A percentile compares a stretch with the other conserved stretches of the same genome.
Conservation (phyloP, 2,888 invertebrate species). For the Endomychus coccineus region DNA sequence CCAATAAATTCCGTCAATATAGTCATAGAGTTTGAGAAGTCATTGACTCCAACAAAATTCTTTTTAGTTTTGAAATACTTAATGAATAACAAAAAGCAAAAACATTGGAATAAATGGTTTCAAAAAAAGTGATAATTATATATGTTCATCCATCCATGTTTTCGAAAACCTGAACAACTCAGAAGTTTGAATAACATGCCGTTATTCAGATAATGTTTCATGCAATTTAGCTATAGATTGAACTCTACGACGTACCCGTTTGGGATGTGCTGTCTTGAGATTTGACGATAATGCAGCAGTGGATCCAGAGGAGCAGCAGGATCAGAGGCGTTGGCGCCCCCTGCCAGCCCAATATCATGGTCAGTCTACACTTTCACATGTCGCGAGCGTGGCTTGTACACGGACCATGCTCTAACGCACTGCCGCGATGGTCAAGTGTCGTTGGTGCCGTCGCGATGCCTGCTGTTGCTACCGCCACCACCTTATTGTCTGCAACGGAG, state of each 20-base stretch:
- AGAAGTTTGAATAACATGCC: no score
- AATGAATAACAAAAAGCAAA: no score
- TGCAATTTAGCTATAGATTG: no score
- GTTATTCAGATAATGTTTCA: no score
- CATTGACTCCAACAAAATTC: no score
- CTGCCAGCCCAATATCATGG: conserved; percentile 13
- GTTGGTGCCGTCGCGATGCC: conserved; percentile 11
- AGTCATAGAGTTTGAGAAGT: no score
- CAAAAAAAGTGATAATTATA: no score
- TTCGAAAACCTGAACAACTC: no score
- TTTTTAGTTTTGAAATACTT: no score
- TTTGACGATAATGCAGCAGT: conserved; percentile 11
- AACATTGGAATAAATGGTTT: no score
- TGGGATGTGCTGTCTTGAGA: conserved; percentile 11
- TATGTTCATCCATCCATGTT: no score
- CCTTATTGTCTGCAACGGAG: conserved; percentile 10
- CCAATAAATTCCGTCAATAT: no score
- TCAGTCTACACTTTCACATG: conserved; percentile 16
- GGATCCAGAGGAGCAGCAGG: conserved; percentile 13
- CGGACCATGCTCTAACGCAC: conserved; percentile 12
- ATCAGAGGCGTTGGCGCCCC: conserved; percentile 16
- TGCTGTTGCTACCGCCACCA: conserved; percentile 11
- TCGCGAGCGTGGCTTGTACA: conserved; percentile 7
- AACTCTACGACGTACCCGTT: conserved; percentile 8
- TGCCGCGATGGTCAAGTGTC: conserved; percentile 6